Conservation (phyloP, 1,140 invertebrate genomes). For the Neodiprion fabricii region DNA sequence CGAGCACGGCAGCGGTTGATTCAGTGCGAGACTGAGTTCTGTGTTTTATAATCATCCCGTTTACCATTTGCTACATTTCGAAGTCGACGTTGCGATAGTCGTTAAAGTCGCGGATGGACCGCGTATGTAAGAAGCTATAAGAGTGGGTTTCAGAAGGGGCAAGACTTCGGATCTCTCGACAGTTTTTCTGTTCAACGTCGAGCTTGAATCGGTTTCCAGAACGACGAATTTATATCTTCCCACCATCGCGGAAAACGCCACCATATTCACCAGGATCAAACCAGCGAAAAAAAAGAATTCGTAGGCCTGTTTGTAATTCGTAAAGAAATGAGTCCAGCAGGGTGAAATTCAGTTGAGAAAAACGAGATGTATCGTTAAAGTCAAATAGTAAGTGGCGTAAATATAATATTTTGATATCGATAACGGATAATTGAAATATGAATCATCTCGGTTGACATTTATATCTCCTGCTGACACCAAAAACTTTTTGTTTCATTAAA, state of each 20-base stretch:
- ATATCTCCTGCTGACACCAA: no score
- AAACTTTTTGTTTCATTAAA: no score
- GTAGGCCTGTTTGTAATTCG: slow-evolving; percentile 63
- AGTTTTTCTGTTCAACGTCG: slow-evolving; percentile 9
- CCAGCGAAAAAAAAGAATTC: slow-evolving; percentile 88
- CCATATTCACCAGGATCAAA: slow-evolving; percentile 80
- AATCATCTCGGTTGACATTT: no score
- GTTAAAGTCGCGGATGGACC: not conserved
- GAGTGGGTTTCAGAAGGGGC: not conserved
- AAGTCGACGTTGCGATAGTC: not conserved
- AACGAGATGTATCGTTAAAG: not conserved
- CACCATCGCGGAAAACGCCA: slow-evolving; percentile 78
- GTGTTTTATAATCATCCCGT: no score
- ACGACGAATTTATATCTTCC: slow-evolving; percentile 68
- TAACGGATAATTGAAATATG: no score
- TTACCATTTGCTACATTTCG: not conserved
- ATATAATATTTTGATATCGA: no score
- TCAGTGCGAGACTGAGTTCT: no score
- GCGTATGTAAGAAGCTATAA: not conserved
- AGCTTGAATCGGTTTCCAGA: slow-evolving; percentile 25
- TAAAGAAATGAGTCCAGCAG: slow-evolving; percentile 27
- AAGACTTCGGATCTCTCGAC: not conserved
- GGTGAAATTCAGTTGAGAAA: not conserved
- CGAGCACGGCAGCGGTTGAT: no score
- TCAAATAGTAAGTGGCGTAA: no score